These are phyloP conservation scores for Pasiphila rectangulata DNA, from an alignment of 2,888 invertebrate species.

Conservation along the genomic window DNA sequence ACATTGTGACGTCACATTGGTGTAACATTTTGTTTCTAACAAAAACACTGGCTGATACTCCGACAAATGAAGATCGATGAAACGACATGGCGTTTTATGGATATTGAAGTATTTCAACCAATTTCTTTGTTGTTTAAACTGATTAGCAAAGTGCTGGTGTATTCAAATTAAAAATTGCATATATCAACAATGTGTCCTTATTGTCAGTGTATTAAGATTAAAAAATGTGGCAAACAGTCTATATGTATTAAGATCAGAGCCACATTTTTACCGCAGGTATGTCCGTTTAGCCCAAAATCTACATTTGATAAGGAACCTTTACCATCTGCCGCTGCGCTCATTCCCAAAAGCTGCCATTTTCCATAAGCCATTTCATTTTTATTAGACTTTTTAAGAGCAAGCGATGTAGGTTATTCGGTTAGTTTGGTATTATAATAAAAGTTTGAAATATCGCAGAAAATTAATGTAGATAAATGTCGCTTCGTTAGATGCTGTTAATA, in stretches of 20 bases:
- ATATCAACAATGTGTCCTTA: conserved; percentile 8
- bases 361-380: conserved; percentile 36
- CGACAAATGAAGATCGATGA: conserved; percentile 2
- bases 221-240: conserved; percentile 16
- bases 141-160: conserved; percentile 29
- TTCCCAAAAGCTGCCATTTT: conserved; percentile 25
- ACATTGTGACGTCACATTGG: conserved; percentile 25
- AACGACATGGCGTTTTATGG: not conserved
- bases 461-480: not conserved
- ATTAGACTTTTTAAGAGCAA: not conserved
- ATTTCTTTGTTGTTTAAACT: conserved; percentile 7
- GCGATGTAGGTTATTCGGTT: not conserved
- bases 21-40: conserved; percentile 6
- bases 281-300: conserved; percentile 65
- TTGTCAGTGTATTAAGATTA: conserved; percentile 8
- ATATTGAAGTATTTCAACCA: conserved; percentile 11
- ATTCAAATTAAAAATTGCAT: conserved; percentile 16
- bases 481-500: conserved; percentile 11
- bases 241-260: conserved; percentile 4
- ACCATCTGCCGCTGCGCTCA: conserved; percentile 60
- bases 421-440: conserved; percentile 2
- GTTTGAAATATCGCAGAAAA: conserved; percentile 4
- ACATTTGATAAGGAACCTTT: conserved; percentile 46
- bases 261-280: conserved; percentile 46
- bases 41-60: conserved; percentile 24